phyloP scores from a whole-genome alignment of 2,797 vertebrate species.

The Euthynnus affinis region DNA sequence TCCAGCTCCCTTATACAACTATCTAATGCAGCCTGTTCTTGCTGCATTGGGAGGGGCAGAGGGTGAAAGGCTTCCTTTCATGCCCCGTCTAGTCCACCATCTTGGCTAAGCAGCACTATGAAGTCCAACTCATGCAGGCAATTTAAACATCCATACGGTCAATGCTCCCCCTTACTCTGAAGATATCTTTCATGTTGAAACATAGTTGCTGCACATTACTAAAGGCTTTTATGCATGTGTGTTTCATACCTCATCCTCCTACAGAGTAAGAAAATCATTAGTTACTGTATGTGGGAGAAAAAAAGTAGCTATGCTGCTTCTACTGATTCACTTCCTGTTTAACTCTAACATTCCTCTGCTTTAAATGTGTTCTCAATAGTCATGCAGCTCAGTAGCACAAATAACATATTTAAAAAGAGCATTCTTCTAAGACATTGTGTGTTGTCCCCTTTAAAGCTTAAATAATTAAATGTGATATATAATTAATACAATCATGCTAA shows the following conservation, averaged over 20 bases:
- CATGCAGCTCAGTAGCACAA: conserved; percentile 44
- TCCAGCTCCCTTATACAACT: background rate
- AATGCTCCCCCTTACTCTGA: conserved; percentile 5
- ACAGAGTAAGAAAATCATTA: conserved; percentile 17
- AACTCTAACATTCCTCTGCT: conserved; percentile 31
- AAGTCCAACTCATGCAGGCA: background rate
- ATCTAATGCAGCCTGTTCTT: background rate
- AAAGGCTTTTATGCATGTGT: conserved; percentile 31
- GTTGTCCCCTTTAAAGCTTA: conserved; percentile 42
- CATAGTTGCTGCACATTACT: conserved; percentile 10
- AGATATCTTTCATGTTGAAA: conserved; percentile 29
- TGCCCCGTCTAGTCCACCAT: background rate
- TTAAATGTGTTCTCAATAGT: conserved; percentile 49
- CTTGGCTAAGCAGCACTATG: background rate
- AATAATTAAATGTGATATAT: conserved; percentile 69
- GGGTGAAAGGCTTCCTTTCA: background rate
- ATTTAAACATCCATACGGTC: background rate
- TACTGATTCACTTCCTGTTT: conserved; percentile 35
- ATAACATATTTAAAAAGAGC: conserved; percentile 43
- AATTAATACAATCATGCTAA: conserved; percentile 59
- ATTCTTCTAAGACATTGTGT: conserved; percentile 23
- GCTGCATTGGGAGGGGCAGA: background rate
- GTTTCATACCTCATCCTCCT: conserved; percentile 23
- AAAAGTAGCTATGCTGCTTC: conserved; percentile 2
- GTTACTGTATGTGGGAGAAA: conserved; percentile 34